Base-by-base conservation (phyloP, 2,797 vertebrate genomes). In the Melanotaenia maccullochi region DNA sequence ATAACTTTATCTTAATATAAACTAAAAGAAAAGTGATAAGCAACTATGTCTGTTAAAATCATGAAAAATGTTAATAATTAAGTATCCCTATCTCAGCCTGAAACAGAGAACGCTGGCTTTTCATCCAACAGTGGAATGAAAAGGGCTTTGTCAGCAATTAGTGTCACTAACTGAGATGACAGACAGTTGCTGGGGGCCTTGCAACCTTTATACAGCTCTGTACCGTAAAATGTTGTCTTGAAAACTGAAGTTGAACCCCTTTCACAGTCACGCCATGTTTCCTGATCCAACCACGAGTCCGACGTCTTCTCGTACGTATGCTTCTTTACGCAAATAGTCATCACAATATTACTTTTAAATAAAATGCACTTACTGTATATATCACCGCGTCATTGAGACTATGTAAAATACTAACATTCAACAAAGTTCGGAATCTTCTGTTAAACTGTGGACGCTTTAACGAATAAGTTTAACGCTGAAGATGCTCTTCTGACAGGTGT, bases 401-500 rank as follows among this genome's bases (percentile, higher is more conserved):
- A 57, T 20, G 0, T 1, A 9, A 67, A 28, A 30, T 7, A 55
- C 9, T 5, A 18, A 49, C 20, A 32, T n/a, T 42, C 18, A 73
- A 4, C 11, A 22, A 6, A 0, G 36, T 14, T 38, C 11, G 18
- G 3, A 16, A 25, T 47, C 3, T 70, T n/a, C 9, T n/a, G 44
- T 36, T 44, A 38, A 54, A 1, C 9, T 73, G 28, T 8, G 20
- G 71, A 55, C 36, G 32, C 51, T 71, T 63, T n/a, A 24, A 60
- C 51, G 33, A 54, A 70, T 4, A 49, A 16, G 54, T 33, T 40
- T 36, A 38, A 47, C 2, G 14, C 22, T 33, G 49, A 28, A 47
- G 73, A 83, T 78, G 79, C 75, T 67, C 55, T 54, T 68, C 52
- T 80, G 86, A 90, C 87, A 90, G 85, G 84, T 88, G 83, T 66